Evolutionary conservation across 1,140 invertebrate genomes (phyloP), one percentile per base, ranked within the genome.

Genomic region (Dryas iulia): DNA sequence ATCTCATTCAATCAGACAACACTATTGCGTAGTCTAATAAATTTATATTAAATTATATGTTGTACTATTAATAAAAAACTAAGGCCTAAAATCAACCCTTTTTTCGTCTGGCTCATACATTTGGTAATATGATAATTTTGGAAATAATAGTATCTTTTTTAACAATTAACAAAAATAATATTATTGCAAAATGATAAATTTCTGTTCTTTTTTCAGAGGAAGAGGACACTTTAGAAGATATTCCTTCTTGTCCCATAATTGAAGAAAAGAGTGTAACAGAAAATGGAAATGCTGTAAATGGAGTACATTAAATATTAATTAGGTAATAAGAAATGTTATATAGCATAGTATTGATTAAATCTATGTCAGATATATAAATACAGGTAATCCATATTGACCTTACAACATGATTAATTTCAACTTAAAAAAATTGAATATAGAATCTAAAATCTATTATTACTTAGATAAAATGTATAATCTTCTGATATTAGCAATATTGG

Each of bases 231-330:
- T 85, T 81, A 54, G 61, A 63, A 30, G 61, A 54, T 21, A 72
- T 85, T n/a, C 84, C 84, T 57, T 82, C 80, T 0, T 71, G 87
- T n/a, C 84, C 81, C 56, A 67, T 88, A 66, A 78, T 77, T 57
- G 85, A 90, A 69, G 85, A 89, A 65, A 89, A 87, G 31, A 76
- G 77, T 21, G 73, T 83, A 2, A 72, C 84, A 63, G 83, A 84
- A 77, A 90, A 90, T 67, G 86, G 82, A 21, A 83, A 80, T 71
- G 59, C 61, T 47, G 56, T 82, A 2, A 87, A 86, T 71, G 86
- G 86, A 21, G 66, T 83, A 59, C 77, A 76, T 73, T 79, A 84
- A 76, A 5, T 56, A 56, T 56, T 25, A 56, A 25, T 69, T 76
- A 23, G 71, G n/a, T 53, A 66, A 67, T 60, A 64, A 26, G 26